phyloP scores from a whole-genome alignment of 2,113 vertebrate species.

The Ammodytes marinus region DNA sequence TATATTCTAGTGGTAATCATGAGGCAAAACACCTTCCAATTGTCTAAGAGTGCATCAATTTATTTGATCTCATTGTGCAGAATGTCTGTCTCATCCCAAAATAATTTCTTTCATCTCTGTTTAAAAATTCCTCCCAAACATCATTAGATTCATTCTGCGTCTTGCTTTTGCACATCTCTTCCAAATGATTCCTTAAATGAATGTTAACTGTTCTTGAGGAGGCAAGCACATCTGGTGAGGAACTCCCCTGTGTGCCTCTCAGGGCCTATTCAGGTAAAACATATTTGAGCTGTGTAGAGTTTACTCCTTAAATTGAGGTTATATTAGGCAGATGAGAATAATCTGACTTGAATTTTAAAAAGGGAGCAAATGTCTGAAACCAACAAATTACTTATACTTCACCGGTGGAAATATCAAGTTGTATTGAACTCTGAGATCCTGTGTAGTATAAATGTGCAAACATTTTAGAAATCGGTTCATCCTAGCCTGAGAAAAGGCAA shows the following conservation, averaged over 20 bases:
- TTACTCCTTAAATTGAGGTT: background rate
- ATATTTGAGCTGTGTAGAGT: background rate
- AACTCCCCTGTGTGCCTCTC: background rate
- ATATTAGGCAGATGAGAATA: slow-evolving; percentile 12
- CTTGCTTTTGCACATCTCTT: slow-evolving; percentile 18
- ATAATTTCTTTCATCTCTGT: background rate
- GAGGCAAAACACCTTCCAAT: background rate
- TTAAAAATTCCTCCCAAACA: slow-evolving; percentile 13
- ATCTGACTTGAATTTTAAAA: slow-evolving; percentile 20
- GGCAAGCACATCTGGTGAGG: slow-evolving; percentile 1
- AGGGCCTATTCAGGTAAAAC: background rate
- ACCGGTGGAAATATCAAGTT: too few species aligned
- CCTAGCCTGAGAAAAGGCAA: too few species aligned
- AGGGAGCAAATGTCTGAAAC: background rate
- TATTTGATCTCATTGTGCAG: background rate
- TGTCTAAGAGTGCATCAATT: background rate
- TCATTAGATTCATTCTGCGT: background rate
- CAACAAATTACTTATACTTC: background rate
- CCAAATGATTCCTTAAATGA: slow-evolving; percentile 28
- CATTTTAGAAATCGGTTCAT: too few species aligned
- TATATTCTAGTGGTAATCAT: background rate
- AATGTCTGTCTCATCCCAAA: background rate
- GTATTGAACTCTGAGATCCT: too few species aligned
- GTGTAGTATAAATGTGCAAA: too few species aligned
- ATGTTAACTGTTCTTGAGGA: slow-evolving; percentile 19